Conservation (phyloP, 1,140 invertebrate genomes). For the Scaptodrosophila lebanonensis region DNA sequence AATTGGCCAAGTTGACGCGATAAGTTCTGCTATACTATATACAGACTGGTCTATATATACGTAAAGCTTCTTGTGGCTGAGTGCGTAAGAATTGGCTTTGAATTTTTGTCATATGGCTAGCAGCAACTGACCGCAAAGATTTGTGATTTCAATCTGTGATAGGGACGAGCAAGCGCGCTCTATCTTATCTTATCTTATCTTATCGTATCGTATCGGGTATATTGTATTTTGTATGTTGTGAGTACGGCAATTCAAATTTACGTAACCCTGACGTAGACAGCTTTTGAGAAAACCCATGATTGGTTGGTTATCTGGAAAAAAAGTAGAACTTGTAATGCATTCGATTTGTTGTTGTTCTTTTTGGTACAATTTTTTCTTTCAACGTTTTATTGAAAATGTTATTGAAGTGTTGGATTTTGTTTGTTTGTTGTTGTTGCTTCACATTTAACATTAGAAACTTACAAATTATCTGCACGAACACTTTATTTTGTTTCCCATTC, state of each 20-base stretch:
- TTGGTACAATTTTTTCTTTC: too few relatives aligned
- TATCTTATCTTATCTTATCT: conserved; percentile 32
- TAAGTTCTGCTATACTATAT: conserved; percentile 40
- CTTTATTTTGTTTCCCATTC: conserved; percentile 8
- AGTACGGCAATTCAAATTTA: too few relatives aligned
- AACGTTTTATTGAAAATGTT: conserved; percentile 66
- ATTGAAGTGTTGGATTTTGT: conserved; percentile 41
- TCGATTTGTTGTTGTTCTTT: too few relatives aligned
- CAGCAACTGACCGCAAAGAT: too few relatives aligned
- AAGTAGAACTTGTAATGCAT: too few relatives aligned
- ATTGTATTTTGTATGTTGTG: too few relatives aligned
- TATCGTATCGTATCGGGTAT: conserved; percentile 32
- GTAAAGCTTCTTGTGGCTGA: neutral
- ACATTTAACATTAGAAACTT: conserved; percentile 37
- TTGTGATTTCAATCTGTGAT: conserved; percentile 41
- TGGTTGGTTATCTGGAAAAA: conserved; percentile 22
- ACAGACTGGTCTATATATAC: conserved; percentile 1
- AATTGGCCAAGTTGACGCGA: conserved; percentile 37
- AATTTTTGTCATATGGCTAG: conserved; percentile 4
- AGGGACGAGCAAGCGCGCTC: conserved; percentile 8
- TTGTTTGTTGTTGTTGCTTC: conserved; percentile 8
- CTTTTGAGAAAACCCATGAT: neutral
- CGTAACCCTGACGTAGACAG: too few relatives aligned
- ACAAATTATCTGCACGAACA: conserved; percentile 35
- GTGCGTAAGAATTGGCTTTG: conserved; percentile 46